A percentile compares a stretch with the other conserved stretches of the same genome.
Conservation (phyloP, 23 tunicate species). For the Botrylloides violaceus region DNA sequence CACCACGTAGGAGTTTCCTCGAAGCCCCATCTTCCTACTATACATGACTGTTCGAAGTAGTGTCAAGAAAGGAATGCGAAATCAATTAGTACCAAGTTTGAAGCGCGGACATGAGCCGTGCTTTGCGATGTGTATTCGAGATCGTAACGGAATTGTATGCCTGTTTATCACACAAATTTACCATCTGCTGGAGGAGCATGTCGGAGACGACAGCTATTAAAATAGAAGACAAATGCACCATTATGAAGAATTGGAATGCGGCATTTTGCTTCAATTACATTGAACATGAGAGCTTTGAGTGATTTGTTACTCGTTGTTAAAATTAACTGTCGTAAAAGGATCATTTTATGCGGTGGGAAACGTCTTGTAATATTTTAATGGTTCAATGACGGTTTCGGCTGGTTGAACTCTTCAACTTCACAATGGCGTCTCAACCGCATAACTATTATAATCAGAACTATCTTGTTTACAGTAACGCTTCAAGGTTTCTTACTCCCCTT, state of each 20-base stretch:
- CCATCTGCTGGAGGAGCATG: background rate
- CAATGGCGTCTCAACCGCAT: too few species aligned
- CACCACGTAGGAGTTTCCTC: too few species aligned
- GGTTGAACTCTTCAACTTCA: background rate
- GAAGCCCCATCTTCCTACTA: too few species aligned
- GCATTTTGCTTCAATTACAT: background rate
- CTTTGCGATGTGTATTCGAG: background rate
- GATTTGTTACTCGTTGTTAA: background rate
- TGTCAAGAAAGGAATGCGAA: too few species aligned
- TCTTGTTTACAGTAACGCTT: too few species aligned
- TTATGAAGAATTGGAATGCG: background rate
- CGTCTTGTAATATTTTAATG: background rate
- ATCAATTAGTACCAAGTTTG: too few species aligned
- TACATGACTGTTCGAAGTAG: too few species aligned
- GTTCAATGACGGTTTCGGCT: background rate
- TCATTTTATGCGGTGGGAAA: background rate
- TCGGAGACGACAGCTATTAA: background rate
- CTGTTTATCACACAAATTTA: background rate
- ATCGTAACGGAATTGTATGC: background rate
- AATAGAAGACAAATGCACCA: background rate
- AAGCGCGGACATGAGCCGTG: background rate
- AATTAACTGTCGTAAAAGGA: background rate
- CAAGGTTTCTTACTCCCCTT: too few species aligned
- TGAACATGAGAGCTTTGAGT: background rate
- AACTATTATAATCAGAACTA: too few species aligned